These are phyloP conservation scores for Tychaedon coryphoeus DNA, from an alignment of 2,113 vertebrate species.

Conservation along the genomic window DNA sequence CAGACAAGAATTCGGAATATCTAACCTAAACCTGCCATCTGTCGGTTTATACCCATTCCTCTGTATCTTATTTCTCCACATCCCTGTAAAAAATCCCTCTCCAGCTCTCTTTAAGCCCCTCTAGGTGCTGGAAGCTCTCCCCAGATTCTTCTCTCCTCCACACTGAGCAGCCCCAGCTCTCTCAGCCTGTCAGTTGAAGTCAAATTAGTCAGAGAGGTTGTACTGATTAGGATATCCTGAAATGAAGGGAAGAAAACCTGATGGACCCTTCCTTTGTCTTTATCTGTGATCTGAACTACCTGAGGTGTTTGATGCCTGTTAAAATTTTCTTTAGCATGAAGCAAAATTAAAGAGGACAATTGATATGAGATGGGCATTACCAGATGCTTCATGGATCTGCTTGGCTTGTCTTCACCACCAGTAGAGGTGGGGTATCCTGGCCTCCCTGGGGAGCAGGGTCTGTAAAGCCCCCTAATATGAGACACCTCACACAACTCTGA, in stretches of 20 bases:
- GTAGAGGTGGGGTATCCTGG: background rate
- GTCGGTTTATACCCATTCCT: background rate
- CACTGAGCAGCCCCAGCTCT: background rate
- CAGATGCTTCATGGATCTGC: background rate
- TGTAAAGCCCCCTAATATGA: background rate
- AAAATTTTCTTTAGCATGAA: background rate
- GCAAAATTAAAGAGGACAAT: background rate
- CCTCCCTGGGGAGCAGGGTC: fast-evolving
- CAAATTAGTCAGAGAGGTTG: background rate
- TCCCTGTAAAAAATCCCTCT: background rate
- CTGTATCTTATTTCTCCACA: background rate
- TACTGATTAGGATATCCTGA: background rate
- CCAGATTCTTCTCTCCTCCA: background rate
- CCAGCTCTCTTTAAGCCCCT: background rate
- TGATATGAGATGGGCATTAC: background rate
- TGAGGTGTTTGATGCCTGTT: background rate
- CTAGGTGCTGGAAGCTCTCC: background rate
- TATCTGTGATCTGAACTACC: background rate
- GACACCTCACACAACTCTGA: background rate
- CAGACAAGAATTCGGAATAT: background rate
- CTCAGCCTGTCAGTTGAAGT: background rate
- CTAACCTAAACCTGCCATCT: background rate
- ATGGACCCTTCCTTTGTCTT: background rate
- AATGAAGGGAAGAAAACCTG: background rate
- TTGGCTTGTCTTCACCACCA: background rate